These are phyloP conservation scores for Trichogramma pretiosum DNA, from an alignment of 1,140 invertebrate genomes.

Conservation along the genomic window DNA sequence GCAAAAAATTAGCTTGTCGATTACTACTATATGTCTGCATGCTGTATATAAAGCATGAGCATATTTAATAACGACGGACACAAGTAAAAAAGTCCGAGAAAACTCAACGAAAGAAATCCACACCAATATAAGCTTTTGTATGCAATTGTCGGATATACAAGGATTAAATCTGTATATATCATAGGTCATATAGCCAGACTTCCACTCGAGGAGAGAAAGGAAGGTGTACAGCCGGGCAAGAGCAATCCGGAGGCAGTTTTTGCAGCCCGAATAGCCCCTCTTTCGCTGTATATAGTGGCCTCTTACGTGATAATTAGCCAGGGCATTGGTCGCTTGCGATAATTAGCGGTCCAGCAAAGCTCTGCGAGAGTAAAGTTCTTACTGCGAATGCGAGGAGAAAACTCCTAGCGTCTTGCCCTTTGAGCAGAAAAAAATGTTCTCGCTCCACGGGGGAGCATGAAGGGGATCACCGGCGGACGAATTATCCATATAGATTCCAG, in stretches of 20 bases:
- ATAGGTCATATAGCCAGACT: background rate
- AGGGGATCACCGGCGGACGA: background rate
- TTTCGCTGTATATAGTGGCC: too few relatives aligned
- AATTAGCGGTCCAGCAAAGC: constrained; percentile 9
- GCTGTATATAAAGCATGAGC: too few relatives aligned
- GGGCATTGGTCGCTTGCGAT: constrained; percentile 15
- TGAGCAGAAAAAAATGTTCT: constrained; percentile 1
- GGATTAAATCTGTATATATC: background rate
- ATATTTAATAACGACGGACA: too few relatives aligned
- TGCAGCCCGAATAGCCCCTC: too few relatives aligned
- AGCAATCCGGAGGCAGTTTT: too few relatives aligned
- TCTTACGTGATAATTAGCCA: constrained; percentile 12
- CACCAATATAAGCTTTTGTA: constrained; percentile 13
- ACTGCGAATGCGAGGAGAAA: constrained; percentile 16
- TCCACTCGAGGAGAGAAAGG: background rate
- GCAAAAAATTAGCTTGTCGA: too few relatives aligned
- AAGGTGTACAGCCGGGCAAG: background rate
- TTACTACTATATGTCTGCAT: too few relatives aligned
- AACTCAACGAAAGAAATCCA: constrained; percentile 7
- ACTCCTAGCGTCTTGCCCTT: too few relatives aligned
- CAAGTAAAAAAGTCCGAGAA: constrained; percentile 3
- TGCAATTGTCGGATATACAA: constrained; percentile 6
- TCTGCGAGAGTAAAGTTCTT: constrained; percentile 2
- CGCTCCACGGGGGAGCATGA: background rate
- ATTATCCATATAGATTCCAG: constrained; percentile 1